Evolutionary conservation across 2,888 invertebrate genomes (phyloP).

Genomic region (Tanytarsus gracilentus): DNA sequence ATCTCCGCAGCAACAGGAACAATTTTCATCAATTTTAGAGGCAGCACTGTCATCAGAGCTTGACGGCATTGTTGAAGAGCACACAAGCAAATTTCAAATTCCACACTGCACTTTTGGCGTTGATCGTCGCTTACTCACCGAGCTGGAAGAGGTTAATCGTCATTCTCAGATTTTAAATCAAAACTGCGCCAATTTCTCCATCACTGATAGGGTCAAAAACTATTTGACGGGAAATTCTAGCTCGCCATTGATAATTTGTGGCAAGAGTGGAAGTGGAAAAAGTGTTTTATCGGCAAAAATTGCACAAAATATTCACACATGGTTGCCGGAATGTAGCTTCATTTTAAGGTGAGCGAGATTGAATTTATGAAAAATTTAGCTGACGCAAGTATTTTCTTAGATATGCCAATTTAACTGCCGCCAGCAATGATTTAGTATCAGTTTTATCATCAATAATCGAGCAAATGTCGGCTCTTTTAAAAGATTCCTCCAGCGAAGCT

Average conservation of each 20-base stretch:
- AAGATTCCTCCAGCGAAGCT: slow-evolving; percentile 56
- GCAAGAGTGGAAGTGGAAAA: slow-evolving; percentile 75
- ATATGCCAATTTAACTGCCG: slow-evolving; percentile 38
- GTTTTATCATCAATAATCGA: slow-evolving; percentile 66
- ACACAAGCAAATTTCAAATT: slow-evolving; percentile 49
- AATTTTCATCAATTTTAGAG: slow-evolving; percentile 50
- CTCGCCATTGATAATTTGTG: slow-evolving; percentile 63
- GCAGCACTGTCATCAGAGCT: slow-evolving; percentile 60
- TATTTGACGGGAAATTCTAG: slow-evolving; percentile 55
- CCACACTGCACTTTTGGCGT: slow-evolving; percentile 59
- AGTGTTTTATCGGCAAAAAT: slow-evolving; percentile 68
- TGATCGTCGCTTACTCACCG: slow-evolving; percentile 61
- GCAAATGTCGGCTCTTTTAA: slow-evolving; percentile 61
- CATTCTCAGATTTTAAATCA: slow-evolving; percentile 59
- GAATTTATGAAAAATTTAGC: not conserved
- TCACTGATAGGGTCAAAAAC: slow-evolving; percentile 40
- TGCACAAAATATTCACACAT: slow-evolving; percentile 54
- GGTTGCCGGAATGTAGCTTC: slow-evolving; percentile 54
- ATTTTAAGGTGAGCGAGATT: slow-evolving; percentile 38
- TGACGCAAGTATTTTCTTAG: slow-evolving; percentile 32
- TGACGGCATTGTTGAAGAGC: slow-evolving; percentile 58
- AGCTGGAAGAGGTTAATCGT: slow-evolving; percentile 59
- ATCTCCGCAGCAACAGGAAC: slow-evolving; percentile 40
- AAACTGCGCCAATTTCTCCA: slow-evolving; percentile 45
- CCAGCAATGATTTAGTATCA: slow-evolving; percentile 39